Conservation (phyloP, 2,797 vertebrate species). For the Anolis apletophallus region DNA sequence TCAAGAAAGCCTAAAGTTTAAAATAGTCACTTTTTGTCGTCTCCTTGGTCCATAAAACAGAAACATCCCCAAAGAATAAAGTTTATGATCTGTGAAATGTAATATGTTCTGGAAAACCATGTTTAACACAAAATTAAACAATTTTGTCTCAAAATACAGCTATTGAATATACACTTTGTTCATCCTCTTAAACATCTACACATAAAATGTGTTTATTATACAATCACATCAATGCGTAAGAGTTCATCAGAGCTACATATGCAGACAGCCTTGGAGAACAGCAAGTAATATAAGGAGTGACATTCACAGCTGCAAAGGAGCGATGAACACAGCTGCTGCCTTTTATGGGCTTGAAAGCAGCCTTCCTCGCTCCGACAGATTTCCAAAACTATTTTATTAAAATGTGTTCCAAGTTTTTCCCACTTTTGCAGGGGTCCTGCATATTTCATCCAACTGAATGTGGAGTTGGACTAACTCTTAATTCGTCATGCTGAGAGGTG, state of each 20-base stretch:
- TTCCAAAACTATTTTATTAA: conserved; percentile 27
- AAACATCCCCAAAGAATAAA: conserved; percentile 30
- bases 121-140: conserved; percentile 20
- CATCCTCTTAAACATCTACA: conserved; percentile 18
- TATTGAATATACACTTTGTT: too few relatives aligned
- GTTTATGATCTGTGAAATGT: conserved; percentile 55
- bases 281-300: conserved; percentile 62
- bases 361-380: conserved; percentile 23
- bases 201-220: neutral
- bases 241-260: neutral
- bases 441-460: too few relatives aligned
- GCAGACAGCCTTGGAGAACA: neutral
- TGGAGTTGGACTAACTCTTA: too few relatives aligned
- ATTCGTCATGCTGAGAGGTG: too few relatives aligned
- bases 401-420: neutral
- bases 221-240: neutral
- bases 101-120: conserved; percentile 57
- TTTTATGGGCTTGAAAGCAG: conserved; percentile 76
- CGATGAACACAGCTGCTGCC: conserved; percentile 63
- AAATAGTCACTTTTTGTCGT: neutral
- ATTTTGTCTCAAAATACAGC: too few relatives aligned
- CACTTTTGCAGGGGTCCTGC: too few relatives aligned
- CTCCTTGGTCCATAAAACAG: conserved; percentile 43
- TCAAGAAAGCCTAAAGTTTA: neutral
- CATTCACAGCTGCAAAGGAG: conserved; percentile 75